Evolutionary conservation across 2,888 invertebrate species (phyloP).

Genomic region (Formica aserva): DNA sequence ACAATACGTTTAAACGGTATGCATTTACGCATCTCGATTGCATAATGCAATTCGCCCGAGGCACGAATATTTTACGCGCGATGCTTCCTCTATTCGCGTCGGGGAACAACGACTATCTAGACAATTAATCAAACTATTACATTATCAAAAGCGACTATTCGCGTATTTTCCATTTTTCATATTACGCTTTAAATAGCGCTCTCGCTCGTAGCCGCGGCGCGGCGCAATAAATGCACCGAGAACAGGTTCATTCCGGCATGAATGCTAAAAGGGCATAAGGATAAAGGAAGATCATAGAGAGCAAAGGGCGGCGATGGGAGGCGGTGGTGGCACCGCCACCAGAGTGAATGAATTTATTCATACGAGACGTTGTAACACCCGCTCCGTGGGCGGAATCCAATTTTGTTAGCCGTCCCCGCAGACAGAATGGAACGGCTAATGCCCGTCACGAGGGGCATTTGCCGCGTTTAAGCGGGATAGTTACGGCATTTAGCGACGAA

Average conservation of each 20-base stretch:
- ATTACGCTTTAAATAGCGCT: constrained; percentile 47
- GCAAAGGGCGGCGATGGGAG: background rate
- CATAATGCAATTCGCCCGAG: constrained; percentile 26
- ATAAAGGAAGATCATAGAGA: constrained; percentile 53
- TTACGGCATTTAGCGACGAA: constrained; percentile 47
- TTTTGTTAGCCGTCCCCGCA: constrained; percentile 51
- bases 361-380: constrained; percentile 55
- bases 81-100: background rate
- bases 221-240: constrained; percentile 51
- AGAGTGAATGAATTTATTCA: constrained; percentile 56
- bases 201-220: constrained; percentile 12
- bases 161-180: constrained; percentile 44
- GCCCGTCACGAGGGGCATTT: constrained; percentile 40
- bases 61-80: constrained; percentile 30
- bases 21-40: constrained; percentile 19
- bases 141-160: constrained; percentile 43
- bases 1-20: background rate
- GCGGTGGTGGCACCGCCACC: constrained; percentile 26
- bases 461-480: constrained; percentile 49
- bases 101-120: constrained; percentile 31
- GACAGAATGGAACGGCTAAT: constrained; percentile 52
- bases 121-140: constrained; percentile 49
- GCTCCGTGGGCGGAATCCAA: constrained; percentile 52
- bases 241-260: constrained; percentile 47
- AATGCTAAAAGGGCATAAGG: constrained; percentile 51